Evolutionary conservation across 2,797 vertebrate species (phyloP).

Genomic region (Pampus argenteus): DNA sequence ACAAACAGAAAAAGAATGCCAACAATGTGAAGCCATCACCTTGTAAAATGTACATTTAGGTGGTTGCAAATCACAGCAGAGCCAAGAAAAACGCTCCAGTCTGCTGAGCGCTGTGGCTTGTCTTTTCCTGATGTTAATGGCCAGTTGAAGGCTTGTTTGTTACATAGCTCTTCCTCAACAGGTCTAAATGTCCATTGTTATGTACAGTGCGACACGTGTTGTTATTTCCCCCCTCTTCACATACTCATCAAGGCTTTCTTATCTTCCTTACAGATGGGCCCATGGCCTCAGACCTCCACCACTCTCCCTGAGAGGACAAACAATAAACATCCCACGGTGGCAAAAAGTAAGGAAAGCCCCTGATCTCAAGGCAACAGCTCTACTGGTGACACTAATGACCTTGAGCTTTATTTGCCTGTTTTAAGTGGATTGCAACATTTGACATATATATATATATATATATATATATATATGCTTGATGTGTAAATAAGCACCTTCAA

Average conservation of each 20-base stretch:
- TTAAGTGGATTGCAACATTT: slow-evolving; percentile 11
- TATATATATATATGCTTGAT: too few species aligned
- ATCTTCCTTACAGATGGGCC: slow-evolving; percentile 64
- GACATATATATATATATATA: too few species aligned
- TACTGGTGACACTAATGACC: slow-evolving; percentile 6
- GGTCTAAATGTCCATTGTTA: slow-evolving; percentile 77
- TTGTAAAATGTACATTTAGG: slow-evolving; percentile 47
- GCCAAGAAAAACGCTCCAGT: background rate
- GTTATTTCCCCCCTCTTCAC: slow-evolving; percentile 81
- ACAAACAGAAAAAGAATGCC: slow-evolving; percentile 49
- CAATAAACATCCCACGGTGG: slow-evolving; percentile 61
- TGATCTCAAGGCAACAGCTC: background rate
- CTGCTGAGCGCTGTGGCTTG: background rate
- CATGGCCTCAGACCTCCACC: slow-evolving; percentile 56
- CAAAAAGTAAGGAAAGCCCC: slow-evolving; percentile 52
- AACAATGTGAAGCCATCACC: slow-evolving; percentile 43
- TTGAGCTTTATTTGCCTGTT: slow-evolving; percentile 9
- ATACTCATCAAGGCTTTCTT: slow-evolving; percentile 56
- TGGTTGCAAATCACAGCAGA: slow-evolving; percentile 2
- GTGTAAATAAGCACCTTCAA: too few species aligned
- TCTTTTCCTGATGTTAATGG: slow-evolving; percentile 33
- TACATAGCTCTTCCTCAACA: slow-evolving; percentile 56
- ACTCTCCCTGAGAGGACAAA: slow-evolving; percentile 54
- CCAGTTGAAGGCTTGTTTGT: slow-evolving; percentile 58
- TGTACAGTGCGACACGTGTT: slow-evolving; percentile 68